Percentiles rank a stretch among this genome's conserved stretches.
Evolutionary conservation across 2,888 invertebrate species (phyloP).

Genomic region (Abrostola triplasia): DNA sequence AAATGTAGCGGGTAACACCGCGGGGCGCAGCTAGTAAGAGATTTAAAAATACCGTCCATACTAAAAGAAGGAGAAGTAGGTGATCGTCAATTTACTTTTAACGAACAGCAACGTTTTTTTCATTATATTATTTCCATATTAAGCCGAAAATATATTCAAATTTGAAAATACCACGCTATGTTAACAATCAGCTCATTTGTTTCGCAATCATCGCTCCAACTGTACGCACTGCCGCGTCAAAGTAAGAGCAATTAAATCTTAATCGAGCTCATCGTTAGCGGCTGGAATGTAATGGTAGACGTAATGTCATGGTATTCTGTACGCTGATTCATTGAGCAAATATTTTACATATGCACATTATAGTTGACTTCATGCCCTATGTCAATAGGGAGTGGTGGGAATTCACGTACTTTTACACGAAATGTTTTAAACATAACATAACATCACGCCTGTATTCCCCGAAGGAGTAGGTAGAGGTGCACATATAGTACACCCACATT

Average conservation of each 20-base stretch:
- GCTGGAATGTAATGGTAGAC: conserved; percentile 42
- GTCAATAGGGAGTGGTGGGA: conserved; percentile 29
- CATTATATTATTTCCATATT: neutral
- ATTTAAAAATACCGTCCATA: too few species aligned
- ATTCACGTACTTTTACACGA: conserved; percentile 10
- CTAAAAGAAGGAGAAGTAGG: too few species aligned
- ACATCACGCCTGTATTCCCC: too few species aligned
- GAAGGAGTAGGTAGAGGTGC: too few species aligned
- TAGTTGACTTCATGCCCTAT: conserved; percentile 47
- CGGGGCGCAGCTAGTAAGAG: too few species aligned
- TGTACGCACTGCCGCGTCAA: conserved; percentile 51
- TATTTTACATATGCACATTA: conserved; percentile 56
- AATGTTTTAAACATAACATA: too few species aligned
- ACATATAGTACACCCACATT: too few species aligned
- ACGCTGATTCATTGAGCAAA: conserved; percentile 51
- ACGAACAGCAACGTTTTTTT: too few species aligned
- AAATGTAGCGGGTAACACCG: too few species aligned
- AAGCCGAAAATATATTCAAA: conserved; percentile 19
- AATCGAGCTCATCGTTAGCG: conserved; percentile 58
- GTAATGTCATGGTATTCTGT: conserved; percentile 17
- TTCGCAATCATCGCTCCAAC: conserved; percentile 51
- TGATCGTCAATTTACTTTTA: too few species aligned
- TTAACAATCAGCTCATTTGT: conserved; percentile 45
- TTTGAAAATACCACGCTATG: conserved; percentile 7
- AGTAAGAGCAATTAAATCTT: conserved; percentile 70